Percentiles rank a stretch among this genome's conserved stretches.
These are phyloP conservation scores for Lutraria rhynchaena DNA, from an alignment of 1,140 invertebrate genomes.

Conservation along the genomic window DNA sequence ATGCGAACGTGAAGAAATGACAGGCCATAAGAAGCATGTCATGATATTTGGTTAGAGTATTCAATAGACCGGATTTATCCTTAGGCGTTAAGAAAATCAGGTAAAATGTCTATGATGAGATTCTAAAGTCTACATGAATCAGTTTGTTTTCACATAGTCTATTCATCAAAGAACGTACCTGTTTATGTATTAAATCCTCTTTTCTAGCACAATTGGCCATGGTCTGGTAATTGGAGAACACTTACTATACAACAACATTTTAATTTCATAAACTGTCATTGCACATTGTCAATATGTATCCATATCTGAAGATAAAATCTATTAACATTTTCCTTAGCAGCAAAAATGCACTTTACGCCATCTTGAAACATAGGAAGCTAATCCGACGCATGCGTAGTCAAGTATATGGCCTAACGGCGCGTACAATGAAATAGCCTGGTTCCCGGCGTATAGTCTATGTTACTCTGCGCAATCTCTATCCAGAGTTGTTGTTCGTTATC, in stretches of 20 bases:
- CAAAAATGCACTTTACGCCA: conserved; percentile 63
- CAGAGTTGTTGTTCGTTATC: too few species aligned
- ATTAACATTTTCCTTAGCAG: conserved; percentile 53
- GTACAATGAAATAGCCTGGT: too few species aligned
- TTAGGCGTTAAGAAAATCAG: too few species aligned
- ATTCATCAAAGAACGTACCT: background rate
- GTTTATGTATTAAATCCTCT: conserved; percentile 13
- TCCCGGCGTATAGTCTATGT: too few species aligned
- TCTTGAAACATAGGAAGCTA: conserved; percentile 77
- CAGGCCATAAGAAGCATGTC: too few species aligned
- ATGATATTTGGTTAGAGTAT: too few species aligned
- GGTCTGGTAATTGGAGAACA: background rate
- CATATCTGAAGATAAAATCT: conserved; percentile 8
- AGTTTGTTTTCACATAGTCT: too few species aligned
- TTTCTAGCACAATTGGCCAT: conserved; percentile 31
- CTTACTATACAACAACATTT: background rate
- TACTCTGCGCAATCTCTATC: too few species aligned
- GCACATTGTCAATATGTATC: background rate
- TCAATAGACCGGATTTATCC: too few species aligned
- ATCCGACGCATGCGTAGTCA: conserved; percentile 61
- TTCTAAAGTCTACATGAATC: background rate
- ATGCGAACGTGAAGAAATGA: too few species aligned
- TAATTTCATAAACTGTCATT: conserved; percentile 1
- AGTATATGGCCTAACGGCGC: too few species aligned
- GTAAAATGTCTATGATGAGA: too few species aligned